phyloP scores from a whole-genome alignment of 2,113 vertebrate genomes.

The Balaeniceps rex region DNA sequence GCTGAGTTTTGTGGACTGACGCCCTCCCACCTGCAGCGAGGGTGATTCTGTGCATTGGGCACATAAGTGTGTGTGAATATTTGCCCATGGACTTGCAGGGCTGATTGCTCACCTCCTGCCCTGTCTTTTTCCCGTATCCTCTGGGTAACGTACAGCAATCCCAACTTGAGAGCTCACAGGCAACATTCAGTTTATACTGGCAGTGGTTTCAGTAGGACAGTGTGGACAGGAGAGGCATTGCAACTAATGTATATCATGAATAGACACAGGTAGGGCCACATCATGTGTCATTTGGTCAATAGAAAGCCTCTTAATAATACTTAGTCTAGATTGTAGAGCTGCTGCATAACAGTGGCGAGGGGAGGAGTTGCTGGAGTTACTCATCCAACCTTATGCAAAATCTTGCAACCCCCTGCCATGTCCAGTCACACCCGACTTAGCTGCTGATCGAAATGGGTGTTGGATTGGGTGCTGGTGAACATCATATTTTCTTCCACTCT shows the following conservation, averaged over 20 bases:
- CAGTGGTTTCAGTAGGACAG: neutral
- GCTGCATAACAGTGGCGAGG: neutral
- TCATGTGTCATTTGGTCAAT: neutral
- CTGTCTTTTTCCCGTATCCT: neutral
- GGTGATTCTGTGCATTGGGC: neutral
- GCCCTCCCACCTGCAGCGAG: neutral
- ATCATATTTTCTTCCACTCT: neutral
- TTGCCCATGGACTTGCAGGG: neutral
- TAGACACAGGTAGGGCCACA: neutral
- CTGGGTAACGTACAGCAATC: neutral
- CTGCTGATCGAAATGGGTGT: neutral
- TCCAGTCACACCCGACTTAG: neutral
- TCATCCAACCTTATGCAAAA: neutral
- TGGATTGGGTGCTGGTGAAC: neutral
- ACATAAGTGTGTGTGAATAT: neutral
- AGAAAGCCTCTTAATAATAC: neutral
- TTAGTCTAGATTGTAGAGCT: neutral
- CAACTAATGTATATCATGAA: neutral
- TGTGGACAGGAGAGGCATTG: neutral
- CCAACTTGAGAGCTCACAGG: neutral
- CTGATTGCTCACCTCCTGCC: neutral
- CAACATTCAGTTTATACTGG: neutral
- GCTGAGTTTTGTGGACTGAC: neutral
- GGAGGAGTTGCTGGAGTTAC: neutral
- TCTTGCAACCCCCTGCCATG: neutral